Base-by-base conservation (phyloP, 2,797 vertebrate species). In the Sciurus carolinensis region DNA sequence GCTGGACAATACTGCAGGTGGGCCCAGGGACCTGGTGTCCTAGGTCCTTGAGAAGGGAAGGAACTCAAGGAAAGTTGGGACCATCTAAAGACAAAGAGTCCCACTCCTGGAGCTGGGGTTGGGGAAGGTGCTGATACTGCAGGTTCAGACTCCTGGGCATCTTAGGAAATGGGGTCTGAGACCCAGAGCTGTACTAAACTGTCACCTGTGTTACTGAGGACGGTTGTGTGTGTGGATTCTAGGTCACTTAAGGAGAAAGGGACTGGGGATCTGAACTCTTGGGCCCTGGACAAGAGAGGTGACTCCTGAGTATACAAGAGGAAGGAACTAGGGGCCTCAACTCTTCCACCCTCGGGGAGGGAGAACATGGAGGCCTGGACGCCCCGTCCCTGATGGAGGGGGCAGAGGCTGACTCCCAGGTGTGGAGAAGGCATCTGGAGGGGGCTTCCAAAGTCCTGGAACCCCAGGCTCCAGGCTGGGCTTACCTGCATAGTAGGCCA, bases 401-500 rank as follows among this genome's bases (percentile, higher is more conserved):
- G 52, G 36, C 17, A 44, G n/a, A 52, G 64, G 6, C 57, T 87
- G 87, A 80, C 59, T 57, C n/a, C 14, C 5, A 26, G n/a, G 17
- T 39, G 39, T 22, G 6, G 33, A 33, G 8, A 26, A 36, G 13
- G 67, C 69, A 30, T 66, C 30, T 0, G 0, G 39, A 20, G 3
- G 8, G 39, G 42, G 10, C 72, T 7, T 59, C 9, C 54, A 36
- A 52, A 2, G 17, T 20, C 44, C 7, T 4, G 0, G 75, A 28
- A 14, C 77, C 71, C 26, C 8, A 11, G 22, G 64, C 0, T 13
- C 36, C 3, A 5, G 36, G 57, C 47, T 2, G 15, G 42, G 39
- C 92, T 97, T 95, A 99, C 99, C 99, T 9, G 99, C 98, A 39
- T 99, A 99, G 98, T 99, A 99, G 20, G 99, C 99, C 75, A 99